Base-by-base conservation (phyloP, 2,113 vertebrate genomes). In the Pampusana beccarii region DNA sequence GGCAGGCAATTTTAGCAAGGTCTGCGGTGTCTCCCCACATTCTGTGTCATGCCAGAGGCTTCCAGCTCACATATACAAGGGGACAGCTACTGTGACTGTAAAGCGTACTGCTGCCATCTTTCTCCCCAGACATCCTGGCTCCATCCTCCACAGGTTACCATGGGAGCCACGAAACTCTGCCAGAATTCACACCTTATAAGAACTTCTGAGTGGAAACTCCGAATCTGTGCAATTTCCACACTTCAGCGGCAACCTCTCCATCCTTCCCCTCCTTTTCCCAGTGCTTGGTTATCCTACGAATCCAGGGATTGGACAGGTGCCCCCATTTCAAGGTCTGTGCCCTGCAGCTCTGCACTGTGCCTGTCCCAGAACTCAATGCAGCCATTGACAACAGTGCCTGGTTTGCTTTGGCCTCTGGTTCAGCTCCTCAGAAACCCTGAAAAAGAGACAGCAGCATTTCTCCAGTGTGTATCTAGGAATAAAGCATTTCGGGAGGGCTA, bases 81-180 rank as follows among this genome's bases (percentile, higher is more conserved):
- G 74, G 70, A 64, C 51, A 66, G 56, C 70, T 54, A 44, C 62
- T 0, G 0, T 38, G 14, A 24, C 53, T 85, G 79, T 74, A 20
- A 83, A 88, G 51, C 29, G n/a, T 60, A 93, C 19, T 4, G 8
- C 86, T 80, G 75, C 75, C 91, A 86, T 95, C 92, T 84, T 90
- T 84, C 82, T 95, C 51, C 69, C 72, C 91, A 96, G 97, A 96
- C 97, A 95, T 57, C 62, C 95, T 92, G 96, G 90, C 95, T 97
- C 93, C 81, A 3, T 16, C 60, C 69, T 95, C 72, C 0, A 0
- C 56, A 80, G 36, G 92, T 97, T 96, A 57, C 96, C 94, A 96
- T 77, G 91, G 93, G 70, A 96, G 94, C 94, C 17, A 1, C 11
- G 3, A 48, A 65, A 46, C 16, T 23, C 73, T 92, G 95, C 96